A percentile compares a stretch with the other conserved stretches of the same genome.
These are phyloP conservation scores for Monodelphis domestica DNA, from an alignment of 2,797 vertebrate species.

Conservation along the genomic window DNA sequence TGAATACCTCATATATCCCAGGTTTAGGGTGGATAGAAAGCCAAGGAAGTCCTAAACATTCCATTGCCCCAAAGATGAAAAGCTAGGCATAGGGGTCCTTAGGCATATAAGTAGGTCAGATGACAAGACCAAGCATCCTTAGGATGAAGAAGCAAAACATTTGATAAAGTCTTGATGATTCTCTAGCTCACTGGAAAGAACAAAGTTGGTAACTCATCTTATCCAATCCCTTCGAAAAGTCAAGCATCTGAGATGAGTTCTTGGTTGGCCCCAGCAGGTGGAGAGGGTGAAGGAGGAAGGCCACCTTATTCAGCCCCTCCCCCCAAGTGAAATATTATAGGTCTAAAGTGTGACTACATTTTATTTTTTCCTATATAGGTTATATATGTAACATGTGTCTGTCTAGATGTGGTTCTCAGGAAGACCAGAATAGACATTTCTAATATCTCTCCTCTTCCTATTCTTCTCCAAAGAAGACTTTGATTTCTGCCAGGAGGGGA, in stretches of 20 bases:
- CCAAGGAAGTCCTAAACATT: not conserved
- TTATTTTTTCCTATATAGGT: not conserved
- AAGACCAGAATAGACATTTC: not conserved
- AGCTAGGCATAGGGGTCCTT: not conserved
- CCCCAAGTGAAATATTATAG: not conserved
- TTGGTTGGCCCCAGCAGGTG: not conserved
- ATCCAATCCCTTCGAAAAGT: not conserved
- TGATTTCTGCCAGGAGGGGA: not conserved
- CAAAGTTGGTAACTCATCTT: not conserved
- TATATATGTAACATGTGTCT: not conserved
- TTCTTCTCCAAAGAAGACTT: not conserved
- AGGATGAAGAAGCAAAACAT: not conserved
- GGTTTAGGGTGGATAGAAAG: not conserved
- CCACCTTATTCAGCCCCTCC: not conserved
- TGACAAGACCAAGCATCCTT: not conserved
- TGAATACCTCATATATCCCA: too few relatives aligned
- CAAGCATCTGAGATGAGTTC: not conserved
- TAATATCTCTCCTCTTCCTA: not conserved
- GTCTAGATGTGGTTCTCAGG: not conserved
- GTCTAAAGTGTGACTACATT: not conserved
- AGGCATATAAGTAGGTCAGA: not conserved
- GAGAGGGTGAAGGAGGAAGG: not conserved
- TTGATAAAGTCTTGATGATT: not conserved
- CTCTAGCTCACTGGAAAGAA: not conserved
- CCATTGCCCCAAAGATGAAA: not conserved